phyloP scores from a whole-genome alignment of 2,797 vertebrate species.

The Sylvilagus floridanus region DNA sequence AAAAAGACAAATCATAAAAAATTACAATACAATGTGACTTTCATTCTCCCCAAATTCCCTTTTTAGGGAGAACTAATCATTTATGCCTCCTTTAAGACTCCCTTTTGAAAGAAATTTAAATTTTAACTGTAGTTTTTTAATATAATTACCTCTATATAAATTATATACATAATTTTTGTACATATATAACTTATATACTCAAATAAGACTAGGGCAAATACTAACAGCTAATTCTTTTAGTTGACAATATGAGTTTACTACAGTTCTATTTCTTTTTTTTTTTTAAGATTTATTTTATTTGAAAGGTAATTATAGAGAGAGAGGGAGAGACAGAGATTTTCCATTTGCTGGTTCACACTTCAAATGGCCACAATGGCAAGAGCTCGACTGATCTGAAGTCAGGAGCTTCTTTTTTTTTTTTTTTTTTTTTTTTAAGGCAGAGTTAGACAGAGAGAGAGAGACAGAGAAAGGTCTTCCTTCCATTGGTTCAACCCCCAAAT shows the following conservation, averaged over 20 bases:
- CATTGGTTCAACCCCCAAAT: no score
- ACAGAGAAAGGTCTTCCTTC: no score
- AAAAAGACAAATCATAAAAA: neutral
- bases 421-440: no score
- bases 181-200: neutral
- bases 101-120: slow-evolving; percentile 30
- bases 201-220: neutral
- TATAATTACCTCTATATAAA: neutral
- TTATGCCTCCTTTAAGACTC: slow-evolving; percentile 19
- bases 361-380: no score
- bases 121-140: neutral
- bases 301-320: no score
- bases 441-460: no score
- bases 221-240: neutral
- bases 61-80: neutral
- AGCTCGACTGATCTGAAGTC: no score
- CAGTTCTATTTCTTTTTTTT: neutral
- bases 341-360: no score
- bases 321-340: no score
- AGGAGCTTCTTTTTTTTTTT: no score
- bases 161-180: neutral
- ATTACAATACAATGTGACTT: neutral
- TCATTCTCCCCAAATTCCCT: neutral
- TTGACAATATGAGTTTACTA: slow-evolving; percentile 15
- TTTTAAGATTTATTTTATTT: no score